These are phyloP conservation scores for Drosophila subquinaria DNA, from an alignment of 2,888 invertebrate genomes.

Conservation along the genomic window DNA sequence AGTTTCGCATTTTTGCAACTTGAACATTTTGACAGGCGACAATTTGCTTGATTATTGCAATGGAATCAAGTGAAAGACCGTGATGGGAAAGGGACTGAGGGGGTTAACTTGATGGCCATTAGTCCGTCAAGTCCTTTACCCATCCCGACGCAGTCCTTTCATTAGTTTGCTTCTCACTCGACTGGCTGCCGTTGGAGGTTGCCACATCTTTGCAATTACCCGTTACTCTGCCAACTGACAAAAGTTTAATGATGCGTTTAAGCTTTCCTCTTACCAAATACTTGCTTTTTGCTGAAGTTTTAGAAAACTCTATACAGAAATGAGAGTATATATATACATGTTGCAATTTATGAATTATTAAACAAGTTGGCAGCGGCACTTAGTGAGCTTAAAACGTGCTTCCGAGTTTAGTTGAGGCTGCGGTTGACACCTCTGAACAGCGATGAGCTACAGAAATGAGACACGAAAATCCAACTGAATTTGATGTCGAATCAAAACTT, in stretches of 20 bases:
- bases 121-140: conserved; percentile 27
- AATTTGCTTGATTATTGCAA: conserved; percentile 76
- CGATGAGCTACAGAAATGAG: conserved; percentile 1
- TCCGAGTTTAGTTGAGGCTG: conserved; percentile 11
- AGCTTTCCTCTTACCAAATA: conserved; percentile 11
- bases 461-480: not conserved
- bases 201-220: conserved; percentile 53
- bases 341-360: conserved; percentile 25
- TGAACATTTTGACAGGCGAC: conserved; percentile 76
- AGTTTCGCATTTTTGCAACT: conserved; percentile 60
- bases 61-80: conserved; percentile 32
- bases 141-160: conserved; percentile 47
- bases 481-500: not conserved
- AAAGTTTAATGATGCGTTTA: conserved; percentile 81
- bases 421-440: conserved; percentile 10
- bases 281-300: conserved; percentile 24
- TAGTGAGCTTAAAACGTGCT: conserved; percentile 19
- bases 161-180: conserved; percentile 65
- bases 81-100: not conserved
- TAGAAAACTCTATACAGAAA: conserved; percentile 11
- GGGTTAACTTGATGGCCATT: conserved; percentile 47
- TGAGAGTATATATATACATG: conserved; percentile 13
- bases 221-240: conserved; percentile 59
- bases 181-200: conserved; percentile 53
- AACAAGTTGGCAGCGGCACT: conserved; percentile 21